phyloP scores from a whole-genome alignment of 2,888 invertebrate genomes.

The Odontomyia ornata region DNA sequence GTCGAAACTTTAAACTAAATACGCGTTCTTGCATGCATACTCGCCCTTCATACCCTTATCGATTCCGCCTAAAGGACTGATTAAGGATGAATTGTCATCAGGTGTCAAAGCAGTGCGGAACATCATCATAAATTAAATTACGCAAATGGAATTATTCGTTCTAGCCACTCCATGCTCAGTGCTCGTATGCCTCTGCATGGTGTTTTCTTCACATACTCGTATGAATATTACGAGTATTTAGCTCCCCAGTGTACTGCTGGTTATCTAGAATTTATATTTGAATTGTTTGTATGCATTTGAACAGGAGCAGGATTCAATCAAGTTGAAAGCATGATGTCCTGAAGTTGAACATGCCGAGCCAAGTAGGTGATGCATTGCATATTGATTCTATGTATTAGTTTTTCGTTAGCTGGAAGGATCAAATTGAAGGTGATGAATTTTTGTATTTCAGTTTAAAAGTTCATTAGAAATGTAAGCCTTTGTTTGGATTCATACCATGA shows the following conservation, averaged over 20 bases:
- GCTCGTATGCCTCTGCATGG: background rate
- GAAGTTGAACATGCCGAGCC: background rate
- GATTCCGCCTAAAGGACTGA: constrained; percentile 28
- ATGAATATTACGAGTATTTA: background rate
- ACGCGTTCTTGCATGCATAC: background rate
- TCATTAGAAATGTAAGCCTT: too few species aligned
- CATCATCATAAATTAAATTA: constrained; percentile 31
- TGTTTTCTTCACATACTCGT: background rate
- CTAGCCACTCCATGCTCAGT: background rate
- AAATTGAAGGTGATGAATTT: too few species aligned
- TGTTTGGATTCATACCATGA: too few species aligned
- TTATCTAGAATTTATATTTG: constrained; percentile 27
- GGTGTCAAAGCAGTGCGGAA: constrained; percentile 27
- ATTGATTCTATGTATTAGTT: background rate
- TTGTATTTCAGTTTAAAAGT: too few species aligned
- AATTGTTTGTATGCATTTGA: constrained; percentile 15
- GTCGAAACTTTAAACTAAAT: background rate
- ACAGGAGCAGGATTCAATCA: constrained; percentile 15
- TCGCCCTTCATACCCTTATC: constrained; percentile 11
- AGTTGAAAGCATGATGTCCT: background rate
- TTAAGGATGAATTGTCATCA: constrained; percentile 36
- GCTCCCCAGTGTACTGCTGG: background rate
- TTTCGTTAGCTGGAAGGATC: background rate
- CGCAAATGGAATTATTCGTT: constrained; percentile 40
- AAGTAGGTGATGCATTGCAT: background rate